Base-by-base conservation (phyloP, 2,113 vertebrate genomes). In the Hydrolagus affinis region DNA sequence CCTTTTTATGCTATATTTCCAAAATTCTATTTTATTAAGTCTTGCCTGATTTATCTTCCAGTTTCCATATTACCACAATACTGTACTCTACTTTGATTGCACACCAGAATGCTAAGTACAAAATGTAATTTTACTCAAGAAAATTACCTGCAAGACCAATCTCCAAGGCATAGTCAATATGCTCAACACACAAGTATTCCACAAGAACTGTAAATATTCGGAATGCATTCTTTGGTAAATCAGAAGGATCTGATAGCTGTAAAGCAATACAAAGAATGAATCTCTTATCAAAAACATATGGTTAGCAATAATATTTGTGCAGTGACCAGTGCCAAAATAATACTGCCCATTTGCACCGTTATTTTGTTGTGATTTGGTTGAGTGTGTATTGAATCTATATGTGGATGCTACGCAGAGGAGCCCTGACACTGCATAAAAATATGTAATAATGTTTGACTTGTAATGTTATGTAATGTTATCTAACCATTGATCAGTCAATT, bases 111-210 rank as follows among this genome's bases (percentile, higher is more conserved):
- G 44, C 44, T 44, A 44, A 3, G 44, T n/a, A 85, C 32, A 70
- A 1, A 85, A 56, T 32, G n/a, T 23, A 85, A 14, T 9, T 71
- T 10, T 19, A 85, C 11, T 17, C n/a, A 44, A 2, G 70, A 66
- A n/a, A 89, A 90, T 88, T 92, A 98, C 98, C 98, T 91, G 95
- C 95, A 86, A 98, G 96, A 88, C 97, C 98, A 85, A 97, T 99
- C 92, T 99, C 97, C 88, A 99, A 93, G 86, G 98, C 98, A 86
- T 99, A 99, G 93, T 99, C 98, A 77, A 99, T 99, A 92, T 99
- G 97, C 9, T 99, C 97, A 87, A 97, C 95, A 89, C 98, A 99
- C 77, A 99, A 95, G 92, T 98, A 96, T 28, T 99, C 97, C 86
- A 99, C 97, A 88, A 99, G 95, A 92, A 98, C 93, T 88, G 96